Percentiles rank a stretch among this genome's conserved stretches.
Evolutionary conservation across 2,113 vertebrate species (phyloP).

Genomic region (Galemys pyrenaicus): DNA sequence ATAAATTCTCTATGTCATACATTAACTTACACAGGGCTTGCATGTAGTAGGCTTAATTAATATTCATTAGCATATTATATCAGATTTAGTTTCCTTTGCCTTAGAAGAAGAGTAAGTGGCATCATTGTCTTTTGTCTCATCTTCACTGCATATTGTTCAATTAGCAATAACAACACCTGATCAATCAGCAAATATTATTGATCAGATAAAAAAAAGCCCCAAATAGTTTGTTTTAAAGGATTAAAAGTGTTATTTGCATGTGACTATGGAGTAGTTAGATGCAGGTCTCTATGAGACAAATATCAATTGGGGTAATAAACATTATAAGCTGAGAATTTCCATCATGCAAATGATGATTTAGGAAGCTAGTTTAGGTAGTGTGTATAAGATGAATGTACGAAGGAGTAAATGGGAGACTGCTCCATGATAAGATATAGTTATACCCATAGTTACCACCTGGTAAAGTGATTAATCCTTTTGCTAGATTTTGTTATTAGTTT

Average conservation of each 20-base stretch:
- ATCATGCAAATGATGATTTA: background rate
- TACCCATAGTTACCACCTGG: background rate
- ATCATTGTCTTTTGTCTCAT: background rate
- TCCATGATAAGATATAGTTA: background rate
- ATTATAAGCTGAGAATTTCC: background rate
- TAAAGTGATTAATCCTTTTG: background rate
- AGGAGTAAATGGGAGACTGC: too few species aligned
- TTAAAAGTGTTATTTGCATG: background rate
- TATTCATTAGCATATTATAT: background rate
- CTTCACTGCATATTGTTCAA: background rate
- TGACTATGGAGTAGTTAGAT: background rate
- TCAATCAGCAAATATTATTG: background rate
- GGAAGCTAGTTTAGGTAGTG: background rate
- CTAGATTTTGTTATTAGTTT: background rate
- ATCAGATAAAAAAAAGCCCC: background rate
- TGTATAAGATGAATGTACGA: background rate
- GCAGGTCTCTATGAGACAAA: background rate
- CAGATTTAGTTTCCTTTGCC: background rate
- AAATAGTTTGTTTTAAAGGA: background rate
- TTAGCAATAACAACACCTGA: background rate
- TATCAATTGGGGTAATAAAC: background rate
- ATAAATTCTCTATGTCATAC: too few species aligned
- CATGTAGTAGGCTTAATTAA: background rate
- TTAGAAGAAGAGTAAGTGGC: background rate
- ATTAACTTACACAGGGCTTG: background rate